These are phyloP conservation scores for Vireo griseus DNA, from an alignment of 2,797 vertebrate species.

Conservation along the genomic window DNA sequence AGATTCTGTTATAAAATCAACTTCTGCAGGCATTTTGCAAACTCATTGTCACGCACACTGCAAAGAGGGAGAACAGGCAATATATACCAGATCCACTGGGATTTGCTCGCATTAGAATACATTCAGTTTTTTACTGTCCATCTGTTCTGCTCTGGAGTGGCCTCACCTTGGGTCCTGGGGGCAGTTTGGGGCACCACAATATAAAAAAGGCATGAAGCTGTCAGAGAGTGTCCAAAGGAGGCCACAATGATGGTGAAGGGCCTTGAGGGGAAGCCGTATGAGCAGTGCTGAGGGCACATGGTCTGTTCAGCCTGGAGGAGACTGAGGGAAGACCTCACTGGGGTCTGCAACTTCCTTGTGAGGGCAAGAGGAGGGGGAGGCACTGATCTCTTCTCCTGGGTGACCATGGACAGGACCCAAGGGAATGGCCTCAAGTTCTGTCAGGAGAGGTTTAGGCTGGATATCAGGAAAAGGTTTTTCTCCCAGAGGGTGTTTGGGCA, in stretches of 20 bases:
- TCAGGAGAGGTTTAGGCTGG: neutral
- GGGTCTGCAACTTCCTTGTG: neutral
- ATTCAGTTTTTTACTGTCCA: neutral
- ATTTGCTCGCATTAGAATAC: neutral
- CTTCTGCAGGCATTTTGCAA: neutral
- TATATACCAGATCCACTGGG: neutral
- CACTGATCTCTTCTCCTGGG: neutral
- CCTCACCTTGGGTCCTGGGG: neutral
- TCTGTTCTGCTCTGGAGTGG: neutral
- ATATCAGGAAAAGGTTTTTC: neutral
- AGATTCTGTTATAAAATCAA: neutral
- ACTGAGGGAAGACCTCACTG: neutral
- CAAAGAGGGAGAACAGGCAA: neutral
- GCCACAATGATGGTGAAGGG: accelerated
- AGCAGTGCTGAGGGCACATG: neutral
- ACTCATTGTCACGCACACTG: neutral
- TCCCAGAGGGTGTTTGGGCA: no score
- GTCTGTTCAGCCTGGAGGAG: neutral
- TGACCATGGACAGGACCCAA: neutral
- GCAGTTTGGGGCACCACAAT: neutral
- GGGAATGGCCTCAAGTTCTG: neutral
- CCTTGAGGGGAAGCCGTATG: neutral
- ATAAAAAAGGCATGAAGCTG: neutral
- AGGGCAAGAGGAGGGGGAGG: neutral
- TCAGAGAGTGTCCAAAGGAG: neutral